Base-by-base conservation (phyloP, 2,113 vertebrate species). In the Donacobius atricapilla region DNA sequence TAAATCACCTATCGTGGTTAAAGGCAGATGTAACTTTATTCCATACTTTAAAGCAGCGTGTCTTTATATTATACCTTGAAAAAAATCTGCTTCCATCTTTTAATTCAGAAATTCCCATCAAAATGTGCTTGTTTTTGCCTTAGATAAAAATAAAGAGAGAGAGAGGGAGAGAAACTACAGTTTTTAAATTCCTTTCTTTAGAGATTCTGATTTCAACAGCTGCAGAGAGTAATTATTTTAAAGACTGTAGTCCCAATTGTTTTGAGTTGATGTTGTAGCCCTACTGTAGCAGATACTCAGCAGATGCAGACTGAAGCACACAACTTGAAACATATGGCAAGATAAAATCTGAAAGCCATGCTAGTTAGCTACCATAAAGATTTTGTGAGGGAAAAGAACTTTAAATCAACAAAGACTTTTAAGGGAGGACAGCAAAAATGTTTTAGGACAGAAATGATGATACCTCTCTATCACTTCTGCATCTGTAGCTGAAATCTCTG, bases 311-410 rank as follows among this genome's bases (percentile, higher is more conserved):
- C 80, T 84, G 95, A 84, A 96, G 88, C 85, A 91, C 97, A 78
- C 95, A 93, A 94, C 87, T 96, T 89, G 94, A 95, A 97, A 96
- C 96, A 97, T 97, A 97, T 96, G 96, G 87, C 94, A 94, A 96
- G 73, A 94, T 90, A 97, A 96, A 95, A 84, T 90, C 85, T 93
- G 88, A 97, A 96, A 96, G 82, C 94, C 90, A 92, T 96, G 50
- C 58, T 94, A 96, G 85, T 82, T 94, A 93, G 47, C 79, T 97
- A 95, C 96, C 77, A 91, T 44, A 95, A 91, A 88, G 94, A 91
- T 97, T 97, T 97, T 97, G 94, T 91, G 78, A 85, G 85, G 76
- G 63, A 83, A 47, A 60, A 89, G 87, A 79, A 56, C 51, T 40
- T 90, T 89, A 96, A 95, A 96, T 92, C 89, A 94, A 87, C 50